Evolutionary conservation across 2,113 vertebrate species (phyloP).

Genomic region (Chionomys nivalis): DNA sequence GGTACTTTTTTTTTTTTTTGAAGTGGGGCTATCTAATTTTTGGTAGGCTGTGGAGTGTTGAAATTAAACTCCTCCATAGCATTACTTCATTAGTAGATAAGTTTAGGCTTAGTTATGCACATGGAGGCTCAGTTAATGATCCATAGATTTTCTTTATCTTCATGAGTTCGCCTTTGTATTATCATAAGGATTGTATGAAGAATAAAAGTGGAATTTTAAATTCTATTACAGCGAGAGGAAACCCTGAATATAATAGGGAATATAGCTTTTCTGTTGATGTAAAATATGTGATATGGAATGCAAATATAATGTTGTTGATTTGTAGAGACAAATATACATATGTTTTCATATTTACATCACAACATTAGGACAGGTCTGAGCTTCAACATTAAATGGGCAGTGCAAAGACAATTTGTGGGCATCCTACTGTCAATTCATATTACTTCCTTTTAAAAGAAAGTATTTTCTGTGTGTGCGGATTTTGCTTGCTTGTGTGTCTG

Average conservation of each 20-base stretch:
- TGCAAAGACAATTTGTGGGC: slow-evolving; percentile 37
- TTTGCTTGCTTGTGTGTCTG: not conserved
- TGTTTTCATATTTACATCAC: not conserved
- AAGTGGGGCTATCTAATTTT: slow-evolving; percentile 48
- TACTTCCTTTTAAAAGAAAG: not conserved
- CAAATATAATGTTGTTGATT: not conserved
- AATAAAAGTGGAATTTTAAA: slow-evolving; percentile 33
- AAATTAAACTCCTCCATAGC: slow-evolving; percentile 12
- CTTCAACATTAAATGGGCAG: slow-evolving; percentile 9
- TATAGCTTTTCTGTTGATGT: not conserved
- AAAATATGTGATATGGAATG: slow-evolving; percentile 14
- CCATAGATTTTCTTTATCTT: slow-evolving; percentile 28
- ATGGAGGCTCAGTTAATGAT: slow-evolving; percentile 14
- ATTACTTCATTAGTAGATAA: slow-evolving; percentile 11
- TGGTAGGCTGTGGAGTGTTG: slow-evolving; percentile 18
- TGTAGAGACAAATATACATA: not conserved
- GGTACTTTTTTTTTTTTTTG: slow-evolving; percentile 32
- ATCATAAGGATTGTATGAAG: not conserved
- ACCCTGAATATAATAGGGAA: not conserved
- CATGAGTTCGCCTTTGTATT: slow-evolving; percentile 13
- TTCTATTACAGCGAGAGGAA: not conserved
- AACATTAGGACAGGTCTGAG: not conserved
- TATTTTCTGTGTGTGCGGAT: not conserved
- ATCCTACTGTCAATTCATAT: not conserved
- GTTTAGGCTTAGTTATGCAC: not conserved